These are phyloP conservation scores for Drosophila robusta DNA, from an alignment of 2,888 invertebrate species.

Conservation along the genomic window DNA sequence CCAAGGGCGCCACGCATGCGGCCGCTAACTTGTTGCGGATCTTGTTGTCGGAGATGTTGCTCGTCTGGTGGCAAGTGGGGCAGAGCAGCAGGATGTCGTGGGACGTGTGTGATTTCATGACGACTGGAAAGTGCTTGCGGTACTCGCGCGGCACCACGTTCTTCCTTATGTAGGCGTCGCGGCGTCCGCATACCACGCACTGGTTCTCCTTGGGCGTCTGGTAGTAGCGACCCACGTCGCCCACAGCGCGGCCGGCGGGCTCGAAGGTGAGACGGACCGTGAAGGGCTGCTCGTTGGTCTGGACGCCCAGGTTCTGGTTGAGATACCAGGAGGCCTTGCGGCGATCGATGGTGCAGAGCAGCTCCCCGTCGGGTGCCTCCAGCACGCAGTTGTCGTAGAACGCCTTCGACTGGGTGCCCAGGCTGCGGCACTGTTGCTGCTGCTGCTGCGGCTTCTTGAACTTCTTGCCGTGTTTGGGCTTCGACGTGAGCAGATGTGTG, in stretches of 20 bases:
- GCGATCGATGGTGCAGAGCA: conserved; percentile 90
- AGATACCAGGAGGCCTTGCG: conserved; percentile 90
- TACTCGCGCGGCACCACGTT: conserved; percentile 94
- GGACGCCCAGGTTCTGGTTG: conserved; percentile 85
- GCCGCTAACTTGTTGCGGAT: conserved; percentile 87
- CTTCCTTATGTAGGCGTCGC: conserved; percentile 90
- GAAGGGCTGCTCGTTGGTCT: conserved; percentile 86
- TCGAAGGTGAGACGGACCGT: conserved; percentile 91
- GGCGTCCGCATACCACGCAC: conserved; percentile 92
- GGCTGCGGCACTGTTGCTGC: conserved; percentile 50
- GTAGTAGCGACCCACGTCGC: conserved; percentile 90
- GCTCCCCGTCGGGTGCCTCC: conserved; percentile 91
- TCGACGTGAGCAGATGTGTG: conserved; percentile 3
- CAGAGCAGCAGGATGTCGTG: conserved; percentile 93
- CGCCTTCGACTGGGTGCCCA: conserved; percentile 86
- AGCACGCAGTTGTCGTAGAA: conserved; percentile 92
- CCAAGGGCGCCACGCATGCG: conserved; percentile 88
- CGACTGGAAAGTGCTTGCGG: conserved; percentile 90
- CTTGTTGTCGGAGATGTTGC: conserved; percentile 88
- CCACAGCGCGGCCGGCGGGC: conserved; percentile 90
- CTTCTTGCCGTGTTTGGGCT: conserved; percentile 15
- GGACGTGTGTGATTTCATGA: conserved; percentile 92
- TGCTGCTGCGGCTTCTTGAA: conserved; percentile 36
- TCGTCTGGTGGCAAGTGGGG: conserved; percentile 89
- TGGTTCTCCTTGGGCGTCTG: conserved; percentile 89